Conservation (phyloP, 1,140 invertebrate species). For the Leptoteleia sp. region DNA sequence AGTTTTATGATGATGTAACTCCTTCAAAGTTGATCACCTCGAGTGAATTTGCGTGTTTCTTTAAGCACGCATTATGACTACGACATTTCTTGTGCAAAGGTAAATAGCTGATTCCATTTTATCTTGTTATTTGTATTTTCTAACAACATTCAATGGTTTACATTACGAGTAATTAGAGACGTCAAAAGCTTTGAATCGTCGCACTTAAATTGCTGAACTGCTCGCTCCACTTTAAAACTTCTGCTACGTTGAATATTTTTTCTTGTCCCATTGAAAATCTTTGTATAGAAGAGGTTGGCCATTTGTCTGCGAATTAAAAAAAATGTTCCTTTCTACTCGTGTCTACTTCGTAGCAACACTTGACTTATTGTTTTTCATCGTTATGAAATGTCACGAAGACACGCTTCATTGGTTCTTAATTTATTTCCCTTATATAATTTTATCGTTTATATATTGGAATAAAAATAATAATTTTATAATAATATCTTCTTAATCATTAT, state of each 20-base stretch:
- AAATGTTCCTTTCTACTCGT: conserved; percentile 26
- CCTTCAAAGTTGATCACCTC: conserved; percentile 47
- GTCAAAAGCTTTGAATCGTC: conserved; percentile 1
- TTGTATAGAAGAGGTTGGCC: conserved; percentile 22
- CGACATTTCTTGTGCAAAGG: neutral
- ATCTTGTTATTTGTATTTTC: conserved; percentile 11
- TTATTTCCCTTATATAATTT: conserved; percentile 6
- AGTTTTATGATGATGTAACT: conserved; percentile 56
- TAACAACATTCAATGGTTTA: conserved; percentile 2
- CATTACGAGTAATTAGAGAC: conserved; percentile 23
- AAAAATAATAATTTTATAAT: no score
- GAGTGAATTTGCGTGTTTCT: conserved; percentile 35
- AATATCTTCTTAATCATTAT: no score
- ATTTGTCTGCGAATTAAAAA: conserved; percentile 51
- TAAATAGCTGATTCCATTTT: neutral
- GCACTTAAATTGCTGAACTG: conserved; percentile 25
- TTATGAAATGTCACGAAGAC: conserved; percentile 14
- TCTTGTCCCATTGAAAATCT: conserved; percentile 46
- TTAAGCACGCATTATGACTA: conserved; percentile 25
- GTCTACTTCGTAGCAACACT: conserved; percentile 34
- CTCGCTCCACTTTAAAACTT: conserved; percentile 32
- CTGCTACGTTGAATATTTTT: conserved; percentile 57
- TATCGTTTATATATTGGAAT: conserved; percentile 8
- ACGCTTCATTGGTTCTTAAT: conserved; percentile 31
- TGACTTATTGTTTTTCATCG: conserved; percentile 39